Conservation (phyloP, 92 coral and sea anemone species). For the Meandrina meandrites region DNA sequence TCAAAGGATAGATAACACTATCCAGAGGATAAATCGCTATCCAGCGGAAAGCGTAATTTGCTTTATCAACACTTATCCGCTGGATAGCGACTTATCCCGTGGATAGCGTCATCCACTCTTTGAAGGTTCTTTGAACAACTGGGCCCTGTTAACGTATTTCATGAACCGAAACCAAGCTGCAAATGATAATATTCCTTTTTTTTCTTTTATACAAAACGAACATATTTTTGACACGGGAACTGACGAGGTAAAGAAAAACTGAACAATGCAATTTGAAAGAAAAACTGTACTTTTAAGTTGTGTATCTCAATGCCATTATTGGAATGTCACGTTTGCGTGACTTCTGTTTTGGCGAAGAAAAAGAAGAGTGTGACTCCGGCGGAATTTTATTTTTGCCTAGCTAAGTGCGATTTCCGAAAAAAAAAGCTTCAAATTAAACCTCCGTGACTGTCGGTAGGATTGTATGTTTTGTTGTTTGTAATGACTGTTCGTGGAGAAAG, state of each 20-base stretch:
- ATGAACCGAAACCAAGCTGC: neutral
- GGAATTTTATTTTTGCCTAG: too few species aligned
- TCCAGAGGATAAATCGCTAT: too few species aligned
- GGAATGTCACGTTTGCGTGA: neutral
- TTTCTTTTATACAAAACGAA: too few species aligned
- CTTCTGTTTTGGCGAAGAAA: neutral
- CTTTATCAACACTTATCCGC: too few species aligned
- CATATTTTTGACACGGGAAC: neutral
- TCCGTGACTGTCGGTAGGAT: neutral
- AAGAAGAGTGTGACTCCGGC: neutral
- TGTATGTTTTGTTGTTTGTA: neutral
- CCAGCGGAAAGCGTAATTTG: too few species aligned
- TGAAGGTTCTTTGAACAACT: too few species aligned
- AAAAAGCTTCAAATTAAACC: too few species aligned
- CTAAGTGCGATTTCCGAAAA: too few species aligned
- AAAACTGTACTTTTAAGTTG: neutral
- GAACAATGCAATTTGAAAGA: neutral
- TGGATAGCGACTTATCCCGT: too few species aligned
- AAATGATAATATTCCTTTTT: too few species aligned
- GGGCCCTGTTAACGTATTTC: neutral
- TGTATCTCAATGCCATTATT: neutral
- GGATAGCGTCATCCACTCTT: too few species aligned
- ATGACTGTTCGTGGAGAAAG: neutral
- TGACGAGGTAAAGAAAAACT: neutral
- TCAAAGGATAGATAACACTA: too few species aligned